Evolutionary conservation across 1,140 invertebrate species (phyloP).

Genomic region (Epicauta chinensis): DNA sequence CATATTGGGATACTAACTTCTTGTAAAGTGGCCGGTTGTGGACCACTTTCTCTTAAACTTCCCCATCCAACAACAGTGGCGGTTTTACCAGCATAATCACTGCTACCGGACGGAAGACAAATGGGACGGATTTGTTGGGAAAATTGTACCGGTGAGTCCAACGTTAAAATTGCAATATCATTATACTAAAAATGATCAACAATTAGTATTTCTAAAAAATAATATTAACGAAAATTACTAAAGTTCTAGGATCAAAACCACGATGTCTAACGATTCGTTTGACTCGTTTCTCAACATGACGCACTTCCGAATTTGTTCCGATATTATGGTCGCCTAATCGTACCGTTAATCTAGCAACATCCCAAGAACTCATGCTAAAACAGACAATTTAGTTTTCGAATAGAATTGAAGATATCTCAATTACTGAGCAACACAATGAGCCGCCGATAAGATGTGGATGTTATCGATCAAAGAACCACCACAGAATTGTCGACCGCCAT

Average conservation of each 20-base stretch:
- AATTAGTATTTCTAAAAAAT: background rate
- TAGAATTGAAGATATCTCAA: slow-evolving; percentile 35
- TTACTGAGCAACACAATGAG: slow-evolving; percentile 87
- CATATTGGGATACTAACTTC: slow-evolving; percentile 80
- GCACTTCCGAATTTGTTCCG: slow-evolving; percentile 60
- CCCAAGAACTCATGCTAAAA: slow-evolving; percentile 80
- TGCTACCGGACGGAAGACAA: slow-evolving; percentile 62
- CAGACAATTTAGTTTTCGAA: background rate
- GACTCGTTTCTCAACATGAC: slow-evolving; percentile 68
- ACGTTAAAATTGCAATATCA: slow-evolving; percentile 77
- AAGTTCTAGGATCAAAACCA: slow-evolving; percentile 73
- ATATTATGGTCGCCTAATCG: slow-evolving; percentile 79
- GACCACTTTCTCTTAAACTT: slow-evolving; percentile 74
- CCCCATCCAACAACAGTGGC: slow-evolving; percentile 84
- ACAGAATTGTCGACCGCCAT: slow-evolving; percentile 78
- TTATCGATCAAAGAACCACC: slow-evolving; percentile 83
- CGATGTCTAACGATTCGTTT: slow-evolving; percentile 76
- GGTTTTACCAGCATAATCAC: slow-evolving; percentile 57
- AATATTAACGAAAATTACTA: slow-evolving; percentile 48
- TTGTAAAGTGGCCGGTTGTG: slow-evolving; percentile 71
- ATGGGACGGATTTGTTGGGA: slow-evolving; percentile 71
- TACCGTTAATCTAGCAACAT: slow-evolving; percentile 73
- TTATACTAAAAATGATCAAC: slow-evolving; percentile 60
- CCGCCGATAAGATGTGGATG: slow-evolving; percentile 77
- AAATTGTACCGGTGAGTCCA: slow-evolving; percentile 71